These are phyloP conservation scores for Lucilia cuprina DNA, from an alignment of 1,140 invertebrate genomes.

Conservation along the genomic window DNA sequence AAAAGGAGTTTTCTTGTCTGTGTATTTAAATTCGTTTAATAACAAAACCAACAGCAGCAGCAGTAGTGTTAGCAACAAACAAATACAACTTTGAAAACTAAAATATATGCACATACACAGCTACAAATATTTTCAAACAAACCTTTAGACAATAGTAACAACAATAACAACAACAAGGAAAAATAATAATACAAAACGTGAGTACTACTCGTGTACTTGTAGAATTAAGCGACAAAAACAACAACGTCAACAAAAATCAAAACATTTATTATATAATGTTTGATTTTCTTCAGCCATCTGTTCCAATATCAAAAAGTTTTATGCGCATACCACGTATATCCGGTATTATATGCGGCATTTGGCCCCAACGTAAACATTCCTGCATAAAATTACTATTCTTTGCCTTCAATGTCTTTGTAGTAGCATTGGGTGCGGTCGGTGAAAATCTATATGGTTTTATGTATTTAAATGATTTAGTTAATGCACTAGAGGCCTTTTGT, in stretches of 20 bases:
- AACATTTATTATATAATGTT: conserved; percentile 19
- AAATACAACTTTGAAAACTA: not conserved
- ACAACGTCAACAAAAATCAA: not conserved
- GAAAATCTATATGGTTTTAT: conserved; percentile 51
- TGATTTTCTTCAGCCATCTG: conserved; percentile 16
- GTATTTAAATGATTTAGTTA: conserved; percentile 49
- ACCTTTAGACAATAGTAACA: not conserved
- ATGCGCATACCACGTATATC: conserved; percentile 50
- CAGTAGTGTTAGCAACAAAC: too few species aligned
- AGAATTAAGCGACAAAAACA: not conserved
- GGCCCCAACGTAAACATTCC: conserved; percentile 42
- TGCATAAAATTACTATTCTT: conserved; percentile 40
- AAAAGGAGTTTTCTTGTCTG: not conserved
- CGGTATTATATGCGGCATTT: conserved; percentile 50
- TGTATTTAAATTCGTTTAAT: conserved; percentile 1
- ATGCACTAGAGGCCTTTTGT: conserved; percentile 56
- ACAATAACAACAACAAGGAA: not conserved
- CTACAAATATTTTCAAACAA: too few species aligned
- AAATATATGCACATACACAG: too few species aligned
- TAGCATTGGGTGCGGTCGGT: conserved; percentile 49
- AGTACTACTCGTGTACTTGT: not conserved
- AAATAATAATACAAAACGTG: not conserved
- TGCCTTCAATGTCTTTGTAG: conserved; percentile 47
- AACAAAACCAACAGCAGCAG: not conserved
- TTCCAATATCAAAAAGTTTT: conserved; percentile 47